Percentiles rank a stretch among this genome's conserved stretches.
Evolutionary conservation across 2,797 vertebrate genomes (phyloP).

Genomic region (Coranthus polyacanthus): DNA sequence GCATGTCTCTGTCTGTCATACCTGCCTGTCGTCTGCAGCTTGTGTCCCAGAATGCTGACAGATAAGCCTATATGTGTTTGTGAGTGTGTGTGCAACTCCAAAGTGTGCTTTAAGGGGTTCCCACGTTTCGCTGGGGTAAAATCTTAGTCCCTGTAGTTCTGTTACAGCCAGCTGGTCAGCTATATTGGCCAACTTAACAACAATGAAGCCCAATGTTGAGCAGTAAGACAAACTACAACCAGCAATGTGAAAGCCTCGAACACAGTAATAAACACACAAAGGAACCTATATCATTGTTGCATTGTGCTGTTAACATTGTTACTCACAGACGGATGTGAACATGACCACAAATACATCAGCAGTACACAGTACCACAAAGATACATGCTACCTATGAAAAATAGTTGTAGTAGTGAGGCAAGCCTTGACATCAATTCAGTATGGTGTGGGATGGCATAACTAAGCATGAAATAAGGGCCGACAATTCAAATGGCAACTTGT

Average conservation of each 20-base stretch:
- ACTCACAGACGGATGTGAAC: not conserved
- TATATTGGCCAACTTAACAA: not conserved
- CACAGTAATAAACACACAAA: not conserved
- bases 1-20: conserved; percentile 69
- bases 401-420: conserved; percentile 15
- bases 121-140: conserved; percentile 42
- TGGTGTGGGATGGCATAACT: conserved; percentile 33
- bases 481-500: conserved; percentile 33
- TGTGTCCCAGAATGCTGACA: conserved; percentile 67
- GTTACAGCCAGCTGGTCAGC: conserved; percentile 5
- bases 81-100: conserved; percentile 26
- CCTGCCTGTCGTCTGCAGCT: conserved; percentile 73
- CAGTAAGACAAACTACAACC: not conserved
- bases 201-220: conserved; percentile 25
- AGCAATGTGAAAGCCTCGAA: not conserved
- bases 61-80: conserved; percentile 58
- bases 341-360: not conserved
- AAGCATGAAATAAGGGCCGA: conserved; percentile 52
- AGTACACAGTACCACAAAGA: conserved; percentile 6
- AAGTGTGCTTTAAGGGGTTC: conserved; percentile 55
- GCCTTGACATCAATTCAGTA: conserved; percentile 39
- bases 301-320: no score
- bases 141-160: conserved; percentile 10
- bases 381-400: conserved; percentile 5
- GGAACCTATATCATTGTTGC: not conserved